A percentile compares a stretch with the other conserved stretches of the same genome.
Conservation (phyloP, 1,140 invertebrate genomes). For the Drosophila kepulauana region DNA sequence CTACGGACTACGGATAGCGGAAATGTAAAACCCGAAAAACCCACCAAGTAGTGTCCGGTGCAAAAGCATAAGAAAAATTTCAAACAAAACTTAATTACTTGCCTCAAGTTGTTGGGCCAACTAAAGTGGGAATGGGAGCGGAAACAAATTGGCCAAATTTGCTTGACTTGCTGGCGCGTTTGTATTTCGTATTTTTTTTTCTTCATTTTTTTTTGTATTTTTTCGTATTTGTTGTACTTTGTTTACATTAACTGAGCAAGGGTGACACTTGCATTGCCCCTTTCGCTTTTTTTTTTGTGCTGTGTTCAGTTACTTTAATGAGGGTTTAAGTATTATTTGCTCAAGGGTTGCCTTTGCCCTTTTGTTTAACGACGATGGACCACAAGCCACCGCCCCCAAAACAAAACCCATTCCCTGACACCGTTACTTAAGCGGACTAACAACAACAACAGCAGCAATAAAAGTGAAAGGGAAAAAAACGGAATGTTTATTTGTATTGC, state of each 20-base stretch:
- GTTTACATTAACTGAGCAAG: constrained; percentile 80
- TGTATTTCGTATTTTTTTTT: constrained; percentile 53
- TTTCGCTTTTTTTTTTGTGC: constrained; percentile 19
- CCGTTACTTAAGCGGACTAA: constrained; percentile 53
- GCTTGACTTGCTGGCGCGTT: constrained; percentile 75
- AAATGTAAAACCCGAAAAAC: constrained; percentile 36
- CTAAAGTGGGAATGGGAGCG: constrained; percentile 22
- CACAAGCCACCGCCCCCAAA: constrained; percentile 16
- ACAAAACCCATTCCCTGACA: constrained; percentile 50
- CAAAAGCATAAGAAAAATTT: constrained; percentile 72
- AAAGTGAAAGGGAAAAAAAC: constrained; percentile 33
- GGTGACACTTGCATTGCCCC: constrained; percentile 63
- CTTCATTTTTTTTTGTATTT: constrained; percentile 43
- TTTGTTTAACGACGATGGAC: constrained; percentile 62
- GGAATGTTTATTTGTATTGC: constrained; percentile 52
- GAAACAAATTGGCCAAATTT: constrained; percentile 80
- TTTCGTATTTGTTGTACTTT: constrained; percentile 59
- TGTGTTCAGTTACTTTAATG: constrained; percentile 68
- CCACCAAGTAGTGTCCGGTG: constrained; percentile 66
- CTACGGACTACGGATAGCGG: constrained; percentile 42
- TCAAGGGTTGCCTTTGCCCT: constrained; percentile 75
- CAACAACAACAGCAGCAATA: constrained; percentile 17
- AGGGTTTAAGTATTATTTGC: constrained; percentile 83
- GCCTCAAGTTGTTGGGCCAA: constrained; percentile 23
- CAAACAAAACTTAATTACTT: constrained; percentile 82